phyloP scores from a whole-genome alignment of 2,888 invertebrate species.

The Ctenicera cuprea region DNA sequence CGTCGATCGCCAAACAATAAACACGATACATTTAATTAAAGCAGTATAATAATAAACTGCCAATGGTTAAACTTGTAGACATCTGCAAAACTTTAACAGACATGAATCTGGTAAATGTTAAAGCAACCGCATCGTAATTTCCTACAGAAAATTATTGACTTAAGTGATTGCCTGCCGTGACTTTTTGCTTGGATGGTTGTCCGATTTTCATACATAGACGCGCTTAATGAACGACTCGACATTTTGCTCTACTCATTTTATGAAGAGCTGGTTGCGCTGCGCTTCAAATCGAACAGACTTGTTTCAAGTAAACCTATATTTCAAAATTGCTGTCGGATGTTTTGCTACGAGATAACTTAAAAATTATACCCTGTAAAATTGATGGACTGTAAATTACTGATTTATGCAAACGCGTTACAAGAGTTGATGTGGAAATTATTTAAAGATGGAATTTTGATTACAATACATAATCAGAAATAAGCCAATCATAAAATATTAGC shows the following conservation, averaged over 20 bases:
- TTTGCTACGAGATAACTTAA: too few species aligned
- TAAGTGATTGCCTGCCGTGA: slow-evolving; percentile 7
- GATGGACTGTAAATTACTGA: too few species aligned
- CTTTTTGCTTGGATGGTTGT: slow-evolving; percentile 14
- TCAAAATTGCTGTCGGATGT: slow-evolving; percentile 10
- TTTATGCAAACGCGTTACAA: too few species aligned
- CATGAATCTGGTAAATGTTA: not conserved
- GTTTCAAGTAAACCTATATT: slow-evolving; percentile 16
- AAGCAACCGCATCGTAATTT: slow-evolving; percentile 13
- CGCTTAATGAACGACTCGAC: slow-evolving; percentile 17
- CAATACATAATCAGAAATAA: too few species aligned
- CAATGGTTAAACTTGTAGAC: not conserved
- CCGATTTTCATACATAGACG: slow-evolving; percentile 21
- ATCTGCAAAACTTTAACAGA: not conserved
- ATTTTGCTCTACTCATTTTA: slow-evolving; percentile 2
- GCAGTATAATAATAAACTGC: not conserved
- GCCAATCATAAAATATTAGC: too few species aligned
- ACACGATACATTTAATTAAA: too few species aligned
- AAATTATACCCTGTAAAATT: too few species aligned
- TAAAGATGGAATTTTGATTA: too few species aligned
- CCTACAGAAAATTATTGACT: slow-evolving; percentile 22
- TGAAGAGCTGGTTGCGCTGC: not conserved
- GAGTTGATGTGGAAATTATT: too few species aligned
- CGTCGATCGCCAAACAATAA: too few species aligned
- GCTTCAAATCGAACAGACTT: too few species aligned